phyloP scores from a whole-genome alignment of 2,797 vertebrate species.

The Mus minutoides region DNA sequence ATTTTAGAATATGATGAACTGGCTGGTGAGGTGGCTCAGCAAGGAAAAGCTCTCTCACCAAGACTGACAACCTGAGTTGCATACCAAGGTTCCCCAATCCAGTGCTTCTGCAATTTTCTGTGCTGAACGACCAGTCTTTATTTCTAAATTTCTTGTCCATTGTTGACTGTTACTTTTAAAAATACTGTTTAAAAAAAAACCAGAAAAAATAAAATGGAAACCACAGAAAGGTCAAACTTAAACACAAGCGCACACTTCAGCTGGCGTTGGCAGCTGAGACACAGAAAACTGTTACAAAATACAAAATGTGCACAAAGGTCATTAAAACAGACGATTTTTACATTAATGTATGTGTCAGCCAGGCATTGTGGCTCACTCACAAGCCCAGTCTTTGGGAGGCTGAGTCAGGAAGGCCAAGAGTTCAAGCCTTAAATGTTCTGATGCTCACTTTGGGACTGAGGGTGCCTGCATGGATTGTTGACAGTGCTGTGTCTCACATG shows the following conservation, averaged over 20 bases:
- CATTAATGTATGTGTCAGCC: neutral
- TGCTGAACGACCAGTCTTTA: neutral
- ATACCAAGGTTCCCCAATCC: no score
- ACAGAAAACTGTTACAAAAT: neutral
- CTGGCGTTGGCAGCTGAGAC: neutral
- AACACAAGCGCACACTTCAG: neutral
- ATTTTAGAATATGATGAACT: neutral
- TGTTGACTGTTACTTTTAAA: neutral
- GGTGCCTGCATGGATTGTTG: neutral
- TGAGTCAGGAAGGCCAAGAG: neutral
- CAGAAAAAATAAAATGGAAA: neutral
- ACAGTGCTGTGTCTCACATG: neutral
- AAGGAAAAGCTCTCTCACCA: neutral
- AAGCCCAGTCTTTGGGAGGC: neutral
- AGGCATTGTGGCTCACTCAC: neutral
- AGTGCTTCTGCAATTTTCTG: neutral
- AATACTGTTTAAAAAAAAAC: neutral
- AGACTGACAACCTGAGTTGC: neutral
- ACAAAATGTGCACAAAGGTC: neutral
- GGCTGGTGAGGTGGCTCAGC: neutral
- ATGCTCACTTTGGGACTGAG: neutral
- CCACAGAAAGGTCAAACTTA: neutral
- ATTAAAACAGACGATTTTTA: neutral
- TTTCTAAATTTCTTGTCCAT: neutral
- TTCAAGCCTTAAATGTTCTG: neutral